Conservation (phyloP, 2,797 vertebrate genomes). For the Gallinago stenura region DNA sequence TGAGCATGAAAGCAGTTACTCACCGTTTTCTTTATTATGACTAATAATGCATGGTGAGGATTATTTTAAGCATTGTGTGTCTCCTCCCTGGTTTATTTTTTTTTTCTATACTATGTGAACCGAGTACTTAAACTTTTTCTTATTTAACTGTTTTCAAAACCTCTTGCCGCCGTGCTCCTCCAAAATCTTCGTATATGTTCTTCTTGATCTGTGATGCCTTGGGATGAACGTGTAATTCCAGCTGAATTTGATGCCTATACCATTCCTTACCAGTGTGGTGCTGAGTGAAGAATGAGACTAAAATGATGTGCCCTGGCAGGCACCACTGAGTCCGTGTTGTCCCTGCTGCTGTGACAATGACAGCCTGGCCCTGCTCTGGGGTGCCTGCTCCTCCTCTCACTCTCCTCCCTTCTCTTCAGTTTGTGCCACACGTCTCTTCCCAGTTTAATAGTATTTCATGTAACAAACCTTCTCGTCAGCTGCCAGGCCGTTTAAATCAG, state of each 20-base stretch:
- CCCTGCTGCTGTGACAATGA: not conserved
- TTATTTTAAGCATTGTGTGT: not conserved
- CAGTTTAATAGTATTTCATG: not conserved
- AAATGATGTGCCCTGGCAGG: not conserved
- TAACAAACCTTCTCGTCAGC: not conserved
- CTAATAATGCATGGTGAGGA: not conserved
- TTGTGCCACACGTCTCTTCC: not conserved
- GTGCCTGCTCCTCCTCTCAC: not conserved
- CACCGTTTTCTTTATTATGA: not conserved
- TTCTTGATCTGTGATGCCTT: not conserved
- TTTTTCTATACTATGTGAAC: not conserved
- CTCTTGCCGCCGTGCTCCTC: not conserved
- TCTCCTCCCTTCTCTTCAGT: not conserved
- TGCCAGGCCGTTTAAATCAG: not conserved
- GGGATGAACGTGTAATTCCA: not conserved
- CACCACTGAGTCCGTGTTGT: fast-evolving
- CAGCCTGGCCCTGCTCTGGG: not conserved
- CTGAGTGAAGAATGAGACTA: not conserved
- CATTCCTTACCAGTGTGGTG: not conserved
- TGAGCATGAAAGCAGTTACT: not conserved
- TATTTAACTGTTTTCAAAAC: not conserved
- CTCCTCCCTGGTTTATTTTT: not conserved
- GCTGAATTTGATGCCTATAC: not conserved
- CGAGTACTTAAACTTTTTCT: not conserved
- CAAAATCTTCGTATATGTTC: not conserved